Conservation (phyloP, 1,140 invertebrate species). For the Euwallacea similis region DNA sequence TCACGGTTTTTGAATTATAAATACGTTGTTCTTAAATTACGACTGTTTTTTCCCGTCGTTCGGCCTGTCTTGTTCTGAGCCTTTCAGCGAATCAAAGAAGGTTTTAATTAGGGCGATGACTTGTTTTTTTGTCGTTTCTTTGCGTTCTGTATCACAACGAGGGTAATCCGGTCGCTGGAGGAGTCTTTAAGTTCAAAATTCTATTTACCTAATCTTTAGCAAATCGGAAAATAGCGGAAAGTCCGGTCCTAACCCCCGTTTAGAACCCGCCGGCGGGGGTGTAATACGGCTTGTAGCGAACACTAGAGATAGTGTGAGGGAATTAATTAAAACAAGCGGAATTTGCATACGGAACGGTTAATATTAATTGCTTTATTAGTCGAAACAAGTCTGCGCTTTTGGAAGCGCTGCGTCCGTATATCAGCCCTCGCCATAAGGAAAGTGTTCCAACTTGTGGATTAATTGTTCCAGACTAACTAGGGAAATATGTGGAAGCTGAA, state of each 20-base stretch:
- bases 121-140: conserved; percentile 5
- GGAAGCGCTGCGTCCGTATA: conserved; percentile 21
- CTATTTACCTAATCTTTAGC: too few species aligned
- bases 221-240: background rate
- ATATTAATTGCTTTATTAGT: conserved; percentile 36
- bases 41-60: conserved; percentile 13
- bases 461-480: background rate
- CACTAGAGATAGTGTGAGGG: conserved; percentile 26
- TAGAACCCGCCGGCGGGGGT: background rate
- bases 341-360: conserved; percentile 32
- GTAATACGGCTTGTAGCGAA: conserved; percentile 15
- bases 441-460: conserved; percentile 12
- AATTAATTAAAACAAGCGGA: conserved; percentile 33
- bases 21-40: conserved; percentile 14
- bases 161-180: background rate
- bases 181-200: too few species aligned
- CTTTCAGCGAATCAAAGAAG: conserved; percentile 9
- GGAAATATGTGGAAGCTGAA: background rate
- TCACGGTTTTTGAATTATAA: conserved; percentile 17
- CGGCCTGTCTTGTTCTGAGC: conserved; percentile 5
- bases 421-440: conserved; percentile 16
- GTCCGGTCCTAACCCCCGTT: conserved; percentile 4
- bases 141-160: background rate
- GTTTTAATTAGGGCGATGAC: conserved; percentile 13
- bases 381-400: conserved; percentile 31